Evolutionary conservation across 2,797 vertebrate species (phyloP).

Genomic region (Phylloscopus collybita): DNA sequence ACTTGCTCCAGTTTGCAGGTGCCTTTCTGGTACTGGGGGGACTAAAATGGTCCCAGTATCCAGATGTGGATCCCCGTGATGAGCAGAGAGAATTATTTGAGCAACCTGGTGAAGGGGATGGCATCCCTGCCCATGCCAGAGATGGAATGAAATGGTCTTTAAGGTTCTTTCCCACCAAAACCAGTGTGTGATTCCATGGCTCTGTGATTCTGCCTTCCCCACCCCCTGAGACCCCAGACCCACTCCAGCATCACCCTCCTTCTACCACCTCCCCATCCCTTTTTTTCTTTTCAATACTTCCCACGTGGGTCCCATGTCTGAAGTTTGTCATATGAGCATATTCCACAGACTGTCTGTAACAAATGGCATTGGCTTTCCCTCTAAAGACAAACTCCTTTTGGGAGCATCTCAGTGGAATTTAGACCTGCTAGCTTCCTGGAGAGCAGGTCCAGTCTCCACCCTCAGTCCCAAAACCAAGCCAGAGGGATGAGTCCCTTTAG

Average conservation of each 20-base stretch:
- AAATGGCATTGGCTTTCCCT: not conserved
- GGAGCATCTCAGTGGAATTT: not conserved
- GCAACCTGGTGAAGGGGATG: not conserved
- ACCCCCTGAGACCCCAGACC: too few relatives aligned
- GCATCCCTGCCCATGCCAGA: not conserved
- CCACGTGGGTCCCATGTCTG: not conserved
- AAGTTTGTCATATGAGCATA: not conserved
- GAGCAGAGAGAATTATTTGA: not conserved
- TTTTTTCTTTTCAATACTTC: not conserved
- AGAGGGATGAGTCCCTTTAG: not conserved
- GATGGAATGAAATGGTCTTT: not conserved
- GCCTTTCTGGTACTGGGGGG: not conserved
- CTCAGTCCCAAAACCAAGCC: not conserved
- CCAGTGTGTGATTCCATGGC: not conserved
- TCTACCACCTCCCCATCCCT: not conserved
- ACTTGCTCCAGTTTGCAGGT: fast-evolving
- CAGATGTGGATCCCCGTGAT: not conserved
- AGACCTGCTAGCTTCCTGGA: not conserved
- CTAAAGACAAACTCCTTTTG: not conserved
- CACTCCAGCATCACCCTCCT: not conserved
- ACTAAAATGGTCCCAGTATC: fast-evolving
- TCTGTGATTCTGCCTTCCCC: not conserved
- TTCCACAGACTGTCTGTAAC: fast-evolving
- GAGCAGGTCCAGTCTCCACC: not conserved
- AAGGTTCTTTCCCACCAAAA: not conserved